Evolutionary conservation across 92 coral and sea anemone genomes (phyloP), one percentile per base, ranked within the genome.

Genomic region (Palythoa grandis): DNA sequence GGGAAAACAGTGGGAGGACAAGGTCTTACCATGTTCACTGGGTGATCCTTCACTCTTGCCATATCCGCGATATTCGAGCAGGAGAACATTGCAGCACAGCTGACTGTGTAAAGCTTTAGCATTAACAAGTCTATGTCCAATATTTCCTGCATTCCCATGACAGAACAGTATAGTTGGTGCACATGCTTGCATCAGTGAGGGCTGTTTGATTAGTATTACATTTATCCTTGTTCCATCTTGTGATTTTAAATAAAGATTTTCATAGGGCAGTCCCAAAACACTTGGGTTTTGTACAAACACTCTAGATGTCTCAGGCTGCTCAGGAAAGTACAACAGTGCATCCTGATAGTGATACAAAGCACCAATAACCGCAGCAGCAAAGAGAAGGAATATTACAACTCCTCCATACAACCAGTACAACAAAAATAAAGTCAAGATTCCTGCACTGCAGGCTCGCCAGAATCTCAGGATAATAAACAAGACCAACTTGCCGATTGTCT

Each of bases 331-430:
- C 0, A 96, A 78, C 43, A 96, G 79, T 6, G 99, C 89, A 86
- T 96, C 99, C 78, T 96, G 99, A 87, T 96, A 96, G 79, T 94
- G 96, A 85, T 94, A 96, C 35, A 94, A 76, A 13, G 93, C 99
- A 2, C 99, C 99, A 16, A 96, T 53, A 19, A 96, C 98, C 8
- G 99, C 99, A 19, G 99, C 99, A 1, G 92, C 90, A 29, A 96
- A 89, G 52, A 96, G 90, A 20, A 96, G 95, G 71, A 96, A 96
- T 24, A 94, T 96, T 3, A 95, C 94, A 11, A 96, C 98, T 7
- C 99, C 99, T 68, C 99, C 99, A 72, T 96, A 96, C 20, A 96
- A 56, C 99, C 99, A 96, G 89, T 96, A 96, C 11, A 96, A 82
- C 23, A 96, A 89, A 5, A 96, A 88, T 60, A 96, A 83, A 5